Base-by-base conservation (phyloP, 2,113 vertebrate species). In the Ahaetulla prasina region DNA sequence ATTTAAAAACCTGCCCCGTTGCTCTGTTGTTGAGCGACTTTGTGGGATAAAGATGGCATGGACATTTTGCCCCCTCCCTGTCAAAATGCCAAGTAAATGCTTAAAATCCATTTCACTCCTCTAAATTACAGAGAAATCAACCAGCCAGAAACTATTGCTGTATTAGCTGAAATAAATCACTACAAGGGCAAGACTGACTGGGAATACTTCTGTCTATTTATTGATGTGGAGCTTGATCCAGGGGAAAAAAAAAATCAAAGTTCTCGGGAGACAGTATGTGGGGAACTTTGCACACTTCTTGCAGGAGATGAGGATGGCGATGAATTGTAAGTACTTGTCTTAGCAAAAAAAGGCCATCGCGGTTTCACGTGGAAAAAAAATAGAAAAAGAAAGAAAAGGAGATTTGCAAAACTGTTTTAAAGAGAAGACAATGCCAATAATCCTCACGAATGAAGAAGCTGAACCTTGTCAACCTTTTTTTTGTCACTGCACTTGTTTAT, bases 141-240 rank as follows among this genome's bases (percentile, higher is more conserved):
- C n/a, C 55, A 60, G 20, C 39, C 22, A 88, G 53, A 91, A 95
- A 90, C 87, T 91, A 55, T 94, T 53, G 57, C 57, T 39, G 27
- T 92, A 45, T 93, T 50, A 90, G 93, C 45, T 90, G 68, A 22
- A 91, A 95, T 91, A 85, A 94, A 94, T 93, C 88, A 89, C 30
- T 1, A 50, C 27, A 90, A 50, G 52, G 23, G 14, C 57, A 74
- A 47, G 2, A 0, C 84, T 93, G 94, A 92, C 47, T 88, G 55
- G 68, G 10, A 52, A 88, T 30, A 4, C 12, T 89, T 87, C 45
- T 90, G 2, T 39, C 16, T 0, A 0, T 89, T 22, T 85, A 94
- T 45, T 90, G 85, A 74, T 39, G 47, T 20, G 53, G 49, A 16
- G 60, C 39, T 45, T 92, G 94, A 92, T 92, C 91, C 91, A 92